Percentiles rank a stretch among this genome's conserved stretches.
Conservation (phyloP, 2,888 invertebrate genomes). For the Girardia tigrina region DNA sequence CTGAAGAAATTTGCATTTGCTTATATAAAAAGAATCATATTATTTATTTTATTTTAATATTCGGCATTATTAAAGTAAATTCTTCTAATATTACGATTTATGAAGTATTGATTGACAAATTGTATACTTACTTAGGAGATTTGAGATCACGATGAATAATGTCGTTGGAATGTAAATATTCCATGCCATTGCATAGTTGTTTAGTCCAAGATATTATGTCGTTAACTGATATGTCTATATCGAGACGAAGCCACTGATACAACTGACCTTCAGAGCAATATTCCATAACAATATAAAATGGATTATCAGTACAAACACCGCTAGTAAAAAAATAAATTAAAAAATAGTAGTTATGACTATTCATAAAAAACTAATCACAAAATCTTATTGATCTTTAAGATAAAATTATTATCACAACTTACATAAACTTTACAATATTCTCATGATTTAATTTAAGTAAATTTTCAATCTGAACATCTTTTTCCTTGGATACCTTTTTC, state of each 20-base stretch:
- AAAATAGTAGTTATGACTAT: too few relatives aligned
- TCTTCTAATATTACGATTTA: too few relatives aligned
- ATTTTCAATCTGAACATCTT: constrained; percentile 81
- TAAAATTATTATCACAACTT: constrained; percentile 39
- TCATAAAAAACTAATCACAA: too few relatives aligned
- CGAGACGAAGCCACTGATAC: constrained; percentile 72
- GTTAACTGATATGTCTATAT: constrained; percentile 68
- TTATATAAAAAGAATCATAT: too few relatives aligned
- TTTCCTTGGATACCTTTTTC: constrained; percentile 78
- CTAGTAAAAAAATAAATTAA: constrained; percentile 52
- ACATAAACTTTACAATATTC: constrained; percentile 75
- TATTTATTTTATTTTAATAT: too few relatives aligned
- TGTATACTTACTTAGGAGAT: constrained; percentile 96
- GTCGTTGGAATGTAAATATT: constrained; percentile 81
- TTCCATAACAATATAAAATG: constrained; percentile 91
- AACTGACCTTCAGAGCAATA: constrained; percentile 87
- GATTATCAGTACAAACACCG: constrained; percentile 80
- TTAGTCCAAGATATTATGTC: constrained; percentile 79
- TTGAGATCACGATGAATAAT: constrained; percentile 96
- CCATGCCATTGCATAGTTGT: constrained; percentile 89
- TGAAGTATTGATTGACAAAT: too few relatives aligned
- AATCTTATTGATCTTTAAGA: too few relatives aligned
- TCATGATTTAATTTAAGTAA: constrained; percentile 77
- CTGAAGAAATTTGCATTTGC: too few relatives aligned
- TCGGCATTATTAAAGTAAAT: too few relatives aligned